Evolutionary conservation across 2,888 invertebrate species (phyloP).

Genomic region (Aromia moschata): DNA sequence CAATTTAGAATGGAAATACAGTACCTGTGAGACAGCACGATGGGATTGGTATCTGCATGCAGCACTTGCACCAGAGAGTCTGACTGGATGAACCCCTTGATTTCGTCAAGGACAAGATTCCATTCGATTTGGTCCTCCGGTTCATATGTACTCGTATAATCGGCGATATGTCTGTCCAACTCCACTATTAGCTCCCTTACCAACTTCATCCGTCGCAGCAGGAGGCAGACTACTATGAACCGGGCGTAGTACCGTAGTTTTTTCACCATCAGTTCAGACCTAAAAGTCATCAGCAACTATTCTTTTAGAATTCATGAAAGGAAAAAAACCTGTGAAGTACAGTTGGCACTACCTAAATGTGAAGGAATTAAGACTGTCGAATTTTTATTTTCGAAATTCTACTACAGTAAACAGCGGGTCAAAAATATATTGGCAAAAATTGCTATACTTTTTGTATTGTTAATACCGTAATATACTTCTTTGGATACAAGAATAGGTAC

Average conservation of each 20-base stretch:
- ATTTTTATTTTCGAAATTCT: too few species aligned
- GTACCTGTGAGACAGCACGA: constrained; percentile 87
- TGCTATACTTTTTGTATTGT: too few species aligned
- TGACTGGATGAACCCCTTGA: constrained; percentile 92
- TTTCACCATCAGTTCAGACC: constrained; percentile 95
- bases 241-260: constrained; percentile 94
- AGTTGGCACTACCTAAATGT: too few species aligned
- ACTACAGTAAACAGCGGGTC: too few species aligned
- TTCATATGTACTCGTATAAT: constrained; percentile 94
- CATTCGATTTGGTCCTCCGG: constrained; percentile 98
- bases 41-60: constrained; percentile 86
- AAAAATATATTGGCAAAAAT: too few species aligned
- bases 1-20: too few species aligned
- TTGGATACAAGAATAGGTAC: too few species aligned
- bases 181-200: constrained; percentile 92
- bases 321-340: too few species aligned
- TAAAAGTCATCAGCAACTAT: constrained; percentile 46
- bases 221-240: constrained; percentile 94
- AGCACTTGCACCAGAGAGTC: constrained; percentile 89
- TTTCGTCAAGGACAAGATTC: constrained; percentile 93
- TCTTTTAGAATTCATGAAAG: too few species aligned
- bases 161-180: constrained; percentile 91
- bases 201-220: constrained; percentile 92
- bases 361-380: too few species aligned
- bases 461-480: too few species aligned